Percentiles rank a stretch among this genome's conserved stretches.
These are phyloP conservation scores for Neodiprion pinetum DNA, from an alignment of 1,140 invertebrate species.

Conservation along the genomic window DNA sequence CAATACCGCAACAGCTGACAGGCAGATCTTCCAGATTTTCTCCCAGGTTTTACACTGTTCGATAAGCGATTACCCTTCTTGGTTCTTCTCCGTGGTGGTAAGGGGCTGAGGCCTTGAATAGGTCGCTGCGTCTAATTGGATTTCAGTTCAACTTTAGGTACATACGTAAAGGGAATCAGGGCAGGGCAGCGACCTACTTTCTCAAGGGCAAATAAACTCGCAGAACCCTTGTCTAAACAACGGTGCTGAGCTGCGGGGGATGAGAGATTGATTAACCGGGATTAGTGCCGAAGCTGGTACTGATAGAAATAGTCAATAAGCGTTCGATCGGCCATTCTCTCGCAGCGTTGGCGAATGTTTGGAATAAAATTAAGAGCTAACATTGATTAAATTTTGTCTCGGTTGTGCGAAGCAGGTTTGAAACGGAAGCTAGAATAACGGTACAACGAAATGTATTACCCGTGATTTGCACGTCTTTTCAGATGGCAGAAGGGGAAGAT, in stretches of 20 bases:
- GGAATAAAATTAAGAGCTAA: background rate
- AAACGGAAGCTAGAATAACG: no score
- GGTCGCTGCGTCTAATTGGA: background rate
- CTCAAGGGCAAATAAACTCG: background rate
- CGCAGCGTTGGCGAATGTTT: background rate
- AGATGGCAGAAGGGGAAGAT: conserved; percentile 87
- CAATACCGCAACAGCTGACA: background rate
- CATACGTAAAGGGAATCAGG: background rate
- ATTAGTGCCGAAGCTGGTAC: background rate
- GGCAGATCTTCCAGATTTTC: no score
- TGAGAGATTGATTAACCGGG: background rate
- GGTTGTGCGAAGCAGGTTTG: background rate
- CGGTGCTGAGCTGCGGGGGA: background rate
- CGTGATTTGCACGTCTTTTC: conserved; percentile 11
- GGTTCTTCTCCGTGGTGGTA: no score
- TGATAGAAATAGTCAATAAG: background rate
- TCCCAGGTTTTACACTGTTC: no score
- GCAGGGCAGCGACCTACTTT: background rate
- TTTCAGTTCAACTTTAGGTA: background rate
- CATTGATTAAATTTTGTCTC: background rate
- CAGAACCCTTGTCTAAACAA: background rate
- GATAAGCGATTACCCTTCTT: no score
- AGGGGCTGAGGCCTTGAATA: no score
- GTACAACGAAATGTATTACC: no score
- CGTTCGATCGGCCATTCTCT: background rate